phyloP scores from a whole-genome alignment of 2,888 invertebrate species.

The Globia sparganii region DNA sequence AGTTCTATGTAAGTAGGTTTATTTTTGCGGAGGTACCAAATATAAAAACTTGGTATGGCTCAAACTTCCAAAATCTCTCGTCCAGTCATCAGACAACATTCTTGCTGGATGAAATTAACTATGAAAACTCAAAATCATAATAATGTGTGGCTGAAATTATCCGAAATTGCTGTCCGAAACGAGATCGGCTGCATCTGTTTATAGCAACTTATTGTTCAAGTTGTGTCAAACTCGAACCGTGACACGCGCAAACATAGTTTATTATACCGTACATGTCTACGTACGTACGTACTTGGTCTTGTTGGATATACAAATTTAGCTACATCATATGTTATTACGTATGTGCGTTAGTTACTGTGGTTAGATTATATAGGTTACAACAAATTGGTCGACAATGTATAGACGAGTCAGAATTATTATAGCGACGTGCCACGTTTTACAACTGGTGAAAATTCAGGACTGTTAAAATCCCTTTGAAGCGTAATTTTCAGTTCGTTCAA shows the following conservation, averaged over 20 bases:
- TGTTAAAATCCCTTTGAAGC: background rate
- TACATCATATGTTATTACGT: conserved; percentile 21
- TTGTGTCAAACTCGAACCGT: background rate
- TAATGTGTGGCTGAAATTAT: too few species aligned
- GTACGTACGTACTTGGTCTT: too few species aligned
- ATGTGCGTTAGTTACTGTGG: background rate
- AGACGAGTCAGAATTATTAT: too few species aligned
- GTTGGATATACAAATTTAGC: conserved; percentile 36
- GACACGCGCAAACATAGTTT: conserved; percentile 18
- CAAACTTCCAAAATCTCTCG: background rate
- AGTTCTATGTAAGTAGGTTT: background rate
- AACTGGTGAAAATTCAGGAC: background rate
- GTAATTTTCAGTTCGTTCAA: background rate
- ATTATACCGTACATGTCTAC: conserved; percentile 6
- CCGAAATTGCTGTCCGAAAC: background rate
- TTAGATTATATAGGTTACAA: too few species aligned
- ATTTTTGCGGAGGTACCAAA: background rate
- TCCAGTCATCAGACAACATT: background rate
- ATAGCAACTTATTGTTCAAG: background rate
- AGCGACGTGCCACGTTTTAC: background rate
- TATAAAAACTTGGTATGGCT: too few species aligned
- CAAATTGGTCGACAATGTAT: background rate
- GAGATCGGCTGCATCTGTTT: background rate
- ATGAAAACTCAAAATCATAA: too few species aligned
- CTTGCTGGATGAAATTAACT: background rate